Base-by-base conservation (phyloP, 2,113 vertebrate species). In the Mus pahari region DNA sequence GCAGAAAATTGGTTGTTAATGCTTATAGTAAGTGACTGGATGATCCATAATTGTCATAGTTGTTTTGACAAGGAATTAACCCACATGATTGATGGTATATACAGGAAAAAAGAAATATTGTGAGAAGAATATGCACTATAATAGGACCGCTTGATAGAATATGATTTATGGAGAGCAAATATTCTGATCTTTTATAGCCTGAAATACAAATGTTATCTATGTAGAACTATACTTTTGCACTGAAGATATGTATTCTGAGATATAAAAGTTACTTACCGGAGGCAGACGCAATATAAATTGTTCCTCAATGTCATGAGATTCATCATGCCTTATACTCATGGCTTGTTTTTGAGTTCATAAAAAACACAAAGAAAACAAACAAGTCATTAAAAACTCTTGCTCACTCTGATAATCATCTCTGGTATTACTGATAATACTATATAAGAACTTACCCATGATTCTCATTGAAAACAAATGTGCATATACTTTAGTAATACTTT, bases 211-310 rank as follows among this genome's bases (percentile, higher is more conserved):
- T 71, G 16, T 81, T 95, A 84, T 31, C 83, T 60, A 90, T 91
- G 42, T 42, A 94, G 62, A 94, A 88, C 42, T 94, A 75, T 71
- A 95, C 36, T 88, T 92, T 86, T 36, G 26, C 26, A 74, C 13
- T 87, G 19, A 70, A 90, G 42, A 78, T 50, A 89, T 60, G n/a
- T 78, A 14, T 39, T 81, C 53, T 86, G 70, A 97, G 50, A 91
- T 45, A 60, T 17, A 74, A 95, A 12, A 33, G 78, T 3, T 92
- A 96, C 98, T 98, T 96, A 99, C 99, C 98, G 91, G 97, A 84
- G 99, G 99, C 91, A 99, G 98, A 77, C 99, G 98, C 92, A 99
- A 96, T 93, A 99, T 87, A 90, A 99, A 99, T 97, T 99, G 99
- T 97, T 98, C 99, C 98, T 99, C 99, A 96, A 99, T 87, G 93